phyloP scores from a whole-genome alignment of 2,113 vertebrate species.

The Siniperca chuatsi region DNA sequence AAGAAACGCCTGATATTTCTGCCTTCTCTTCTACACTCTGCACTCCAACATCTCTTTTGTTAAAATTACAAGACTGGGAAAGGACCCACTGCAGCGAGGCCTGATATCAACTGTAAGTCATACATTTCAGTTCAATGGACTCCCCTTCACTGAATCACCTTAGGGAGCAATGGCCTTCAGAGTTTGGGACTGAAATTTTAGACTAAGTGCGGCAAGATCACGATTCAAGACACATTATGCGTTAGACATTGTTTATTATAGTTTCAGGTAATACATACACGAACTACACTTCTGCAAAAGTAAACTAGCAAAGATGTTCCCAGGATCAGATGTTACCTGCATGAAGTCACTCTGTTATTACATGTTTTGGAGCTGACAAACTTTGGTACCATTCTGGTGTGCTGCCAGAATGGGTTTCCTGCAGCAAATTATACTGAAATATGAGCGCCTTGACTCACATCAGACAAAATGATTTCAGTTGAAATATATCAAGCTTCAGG shows the following conservation, averaged over 20 bases:
- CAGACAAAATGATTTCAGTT: neutral
- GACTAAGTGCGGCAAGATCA: too few species aligned
- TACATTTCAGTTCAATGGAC: too few species aligned
- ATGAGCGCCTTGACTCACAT: neutral
- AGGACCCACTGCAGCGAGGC: neutral
- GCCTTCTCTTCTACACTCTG: neutral
- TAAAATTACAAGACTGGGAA: neutral
- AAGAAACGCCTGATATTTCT: neutral
- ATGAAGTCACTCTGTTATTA: neutral
- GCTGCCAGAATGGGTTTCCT: neutral
- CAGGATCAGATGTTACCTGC: neutral
- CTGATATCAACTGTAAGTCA: neutral
- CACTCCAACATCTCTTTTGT: neutral
- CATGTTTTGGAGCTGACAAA: neutral
- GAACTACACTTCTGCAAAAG: neutral
- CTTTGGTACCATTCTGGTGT: neutral
- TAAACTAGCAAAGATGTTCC: neutral
- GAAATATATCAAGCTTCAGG: neutral
- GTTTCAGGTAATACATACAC: neutral
- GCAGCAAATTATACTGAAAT: neutral
- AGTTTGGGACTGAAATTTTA: too few species aligned
- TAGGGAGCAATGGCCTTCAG: too few species aligned
- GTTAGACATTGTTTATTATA: neutral
- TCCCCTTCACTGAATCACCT: too few species aligned
- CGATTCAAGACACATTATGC: too few species aligned